phyloP scores from a whole-genome alignment of 2,888 invertebrate species.

The Hecatera dysodea region DNA sequence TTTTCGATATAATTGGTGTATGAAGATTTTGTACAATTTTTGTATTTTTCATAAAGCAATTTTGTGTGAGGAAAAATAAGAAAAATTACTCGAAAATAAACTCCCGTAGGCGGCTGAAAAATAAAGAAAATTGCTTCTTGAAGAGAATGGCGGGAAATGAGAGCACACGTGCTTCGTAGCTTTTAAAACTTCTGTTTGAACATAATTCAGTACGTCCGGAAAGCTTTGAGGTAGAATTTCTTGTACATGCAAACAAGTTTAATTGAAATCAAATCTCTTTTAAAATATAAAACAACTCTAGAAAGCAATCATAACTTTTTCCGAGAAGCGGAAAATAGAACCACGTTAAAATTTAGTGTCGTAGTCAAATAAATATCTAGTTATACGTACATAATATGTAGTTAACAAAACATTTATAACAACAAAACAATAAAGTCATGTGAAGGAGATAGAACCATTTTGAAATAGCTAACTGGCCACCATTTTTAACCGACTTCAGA shows the following conservation, averaged over 20 bases:
- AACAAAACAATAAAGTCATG: too few species aligned
- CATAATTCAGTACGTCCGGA: constrained; percentile 19
- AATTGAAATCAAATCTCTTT: constrained; percentile 11
- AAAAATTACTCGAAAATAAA: constrained; percentile 20
- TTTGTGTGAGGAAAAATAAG: neutral
- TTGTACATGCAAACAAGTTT: constrained; percentile 11
- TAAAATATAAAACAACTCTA: constrained; percentile 1
- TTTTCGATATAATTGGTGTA: neutral
- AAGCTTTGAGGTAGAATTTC: constrained; percentile 5
- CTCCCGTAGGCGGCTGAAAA: constrained; percentile 12
- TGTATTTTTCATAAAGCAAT: neutral
- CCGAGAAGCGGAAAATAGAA: neutral
- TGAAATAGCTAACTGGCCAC: too few species aligned
- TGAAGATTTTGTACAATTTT: neutral
- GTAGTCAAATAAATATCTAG: too few species aligned
- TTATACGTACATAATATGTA: too few species aligned
- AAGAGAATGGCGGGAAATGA: constrained; percentile 28
- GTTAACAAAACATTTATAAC: too few species aligned
- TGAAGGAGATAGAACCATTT: too few species aligned
- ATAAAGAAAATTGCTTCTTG: constrained; percentile 34
- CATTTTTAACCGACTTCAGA: too few species aligned
- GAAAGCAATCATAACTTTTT: neutral
- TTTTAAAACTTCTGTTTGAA: constrained; percentile 30
- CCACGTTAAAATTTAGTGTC: too few species aligned
- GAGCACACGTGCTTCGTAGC: constrained; percentile 16